Conservation (phyloP, 2,797 vertebrate species). For the Danio choprae region DNA sequence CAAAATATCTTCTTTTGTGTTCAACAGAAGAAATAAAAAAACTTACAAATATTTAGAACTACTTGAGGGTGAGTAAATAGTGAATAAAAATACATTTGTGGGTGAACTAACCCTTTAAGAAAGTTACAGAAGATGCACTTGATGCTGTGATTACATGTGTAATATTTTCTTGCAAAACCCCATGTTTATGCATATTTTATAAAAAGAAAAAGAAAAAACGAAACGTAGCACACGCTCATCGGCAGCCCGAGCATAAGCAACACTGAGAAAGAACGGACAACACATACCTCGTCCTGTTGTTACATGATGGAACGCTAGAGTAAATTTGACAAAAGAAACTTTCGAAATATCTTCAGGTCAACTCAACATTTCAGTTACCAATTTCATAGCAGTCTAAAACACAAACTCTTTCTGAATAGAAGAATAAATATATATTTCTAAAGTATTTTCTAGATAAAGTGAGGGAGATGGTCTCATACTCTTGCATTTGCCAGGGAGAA, state of each 20-base stretch:
- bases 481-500: constrained; percentile 47
- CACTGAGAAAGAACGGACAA: constrained; percentile 22
- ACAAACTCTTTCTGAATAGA: constrained; percentile 34
- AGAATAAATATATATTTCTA: constrained; percentile 55
- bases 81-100: not conserved
- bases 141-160: constrained; percentile 3
- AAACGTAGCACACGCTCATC: constrained; percentile 12
- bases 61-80: not conserved
- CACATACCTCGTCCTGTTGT: constrained; percentile 27
- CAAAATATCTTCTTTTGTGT: not conserved
- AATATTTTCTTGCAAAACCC: not conserved
- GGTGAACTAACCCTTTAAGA: not conserved
- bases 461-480: constrained; percentile 35
- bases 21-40: not conserved
- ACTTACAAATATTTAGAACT: not conserved
- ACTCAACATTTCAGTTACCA: constrained; percentile 24
- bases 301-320: constrained; percentile 6
- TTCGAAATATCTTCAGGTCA: constrained; percentile 28
- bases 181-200: constrained; percentile 8
- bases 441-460: constrained; percentile 49
- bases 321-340: constrained; percentile 1
- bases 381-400: constrained; percentile 33
- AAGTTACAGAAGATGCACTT: not conserved
- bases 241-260: constrained; percentile 22
- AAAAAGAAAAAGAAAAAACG: not conserved